Evolutionary conservation across 2,797 vertebrate species (phyloP).

Genomic region (Lycodopsis pacificus): DNA sequence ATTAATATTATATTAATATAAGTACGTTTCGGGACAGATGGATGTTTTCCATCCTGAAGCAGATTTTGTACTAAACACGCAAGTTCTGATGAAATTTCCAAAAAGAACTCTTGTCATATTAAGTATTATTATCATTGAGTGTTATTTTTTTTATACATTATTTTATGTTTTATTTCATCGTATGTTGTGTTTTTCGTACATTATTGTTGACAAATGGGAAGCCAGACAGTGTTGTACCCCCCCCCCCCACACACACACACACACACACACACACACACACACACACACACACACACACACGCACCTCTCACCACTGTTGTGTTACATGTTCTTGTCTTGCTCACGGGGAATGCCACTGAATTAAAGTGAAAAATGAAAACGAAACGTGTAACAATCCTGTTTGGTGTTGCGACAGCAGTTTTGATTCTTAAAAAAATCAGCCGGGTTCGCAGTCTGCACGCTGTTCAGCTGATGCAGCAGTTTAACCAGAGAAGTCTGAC

Average conservation of each 20-base stretch:
- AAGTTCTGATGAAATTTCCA: slow-evolving; percentile 32
- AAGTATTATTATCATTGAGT: slow-evolving; percentile 32
- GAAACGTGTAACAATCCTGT: neutral
- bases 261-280: neutral
- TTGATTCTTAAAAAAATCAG: slow-evolving; percentile 14
- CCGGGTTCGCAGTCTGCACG: slow-evolving; percentile 15
- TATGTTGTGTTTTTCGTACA: slow-evolving; percentile 20
- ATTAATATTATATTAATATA: slow-evolving; percentile 54
- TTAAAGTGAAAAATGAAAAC: slow-evolving; percentile 52
- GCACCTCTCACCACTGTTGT: slow-evolving; percentile 14
- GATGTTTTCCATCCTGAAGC: slow-evolving; percentile 47
- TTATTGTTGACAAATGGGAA: slow-evolving; percentile 28
- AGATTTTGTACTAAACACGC: slow-evolving; percentile 53
- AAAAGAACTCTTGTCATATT: slow-evolving; percentile 22
- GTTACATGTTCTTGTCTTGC: slow-evolving; percentile 22
- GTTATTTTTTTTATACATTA: slow-evolving; percentile 45
- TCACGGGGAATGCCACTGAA: slow-evolving; percentile 56
- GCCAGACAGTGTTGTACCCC: neutral
- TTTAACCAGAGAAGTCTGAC: neutral
- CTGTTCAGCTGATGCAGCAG: slow-evolving; percentile 44
- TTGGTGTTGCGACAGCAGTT: neutral
- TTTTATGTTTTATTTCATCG: slow-evolving; percentile 26
- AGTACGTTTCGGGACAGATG: slow-evolving; percentile 29
- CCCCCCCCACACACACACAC: neutral
- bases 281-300: neutral